Base-by-base conservation (phyloP, 2,888 invertebrate genomes). In the Aleiodes leptofemur region DNA sequence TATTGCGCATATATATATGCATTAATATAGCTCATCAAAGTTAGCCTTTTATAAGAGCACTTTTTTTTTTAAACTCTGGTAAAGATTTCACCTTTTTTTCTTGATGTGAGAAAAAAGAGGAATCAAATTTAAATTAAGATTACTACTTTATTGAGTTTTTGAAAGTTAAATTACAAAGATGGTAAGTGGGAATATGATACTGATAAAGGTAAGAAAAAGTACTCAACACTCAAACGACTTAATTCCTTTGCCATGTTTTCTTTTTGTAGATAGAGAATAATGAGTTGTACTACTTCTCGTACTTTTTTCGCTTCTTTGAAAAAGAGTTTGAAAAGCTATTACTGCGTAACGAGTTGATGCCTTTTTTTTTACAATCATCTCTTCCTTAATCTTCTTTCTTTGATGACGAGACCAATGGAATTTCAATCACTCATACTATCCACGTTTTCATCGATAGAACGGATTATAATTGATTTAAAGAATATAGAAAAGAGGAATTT, bases 141-240 rank as follows among this genome's bases (percentile, higher is more conserved):
- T 29, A 64, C 51, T 48, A 31, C 13, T 69, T 56, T 57, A 69
- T 72, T 23, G 71, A 77, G 74, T 72, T 77, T 69, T 31, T 50
- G 23, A 76, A 76, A 77, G 38, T 79, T 68, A 73, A 72, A 77
- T 77, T 77, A 50, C 69, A 23, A 56, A n/a, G 43, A 16, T 68
- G 51, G 23, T 68, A 23, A 70, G 53, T 23, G 53, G 9, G 43
- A 61, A 61, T 43, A n/a, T 9, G 34, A 61, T 29, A 56, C 56
- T 56, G 23, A 4, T 43, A 43, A 43, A 43, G 43, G 43, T 23
- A 1, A 9, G 0, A 9, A 11, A 43, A 23, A 56, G 56, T 56
- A 8, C 14, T 56, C 23, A 16, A 16, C 55, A 69, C 23, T 75
- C 34, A 53, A 16, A 64, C 16, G 29, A 56, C 56, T 56, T 56